Conservation (phyloP, 2,888 invertebrate genomes). For the Sesamia inferens region DNA sequence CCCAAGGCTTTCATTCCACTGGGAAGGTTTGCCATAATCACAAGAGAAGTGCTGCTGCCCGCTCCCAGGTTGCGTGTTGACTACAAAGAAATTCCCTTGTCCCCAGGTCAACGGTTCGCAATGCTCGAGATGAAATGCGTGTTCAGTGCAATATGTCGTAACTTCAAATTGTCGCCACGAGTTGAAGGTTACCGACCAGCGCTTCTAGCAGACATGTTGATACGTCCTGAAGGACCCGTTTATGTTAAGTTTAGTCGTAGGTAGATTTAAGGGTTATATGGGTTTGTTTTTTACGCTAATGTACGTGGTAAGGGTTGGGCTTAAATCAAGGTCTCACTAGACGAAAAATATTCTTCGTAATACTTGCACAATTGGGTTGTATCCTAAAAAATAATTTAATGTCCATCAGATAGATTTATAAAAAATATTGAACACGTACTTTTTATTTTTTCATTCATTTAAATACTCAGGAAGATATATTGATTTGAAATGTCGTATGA, state of each 20-base stretch:
- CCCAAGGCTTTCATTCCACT: no score
- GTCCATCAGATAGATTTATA: no score
- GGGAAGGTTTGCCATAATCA: no score
- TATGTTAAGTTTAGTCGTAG: slow-evolving; percentile 72
- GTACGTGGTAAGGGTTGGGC: not conserved
- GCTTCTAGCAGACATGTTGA: slow-evolving; percentile 85
- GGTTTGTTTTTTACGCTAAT: not conserved
- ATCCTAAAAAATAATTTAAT: no score
- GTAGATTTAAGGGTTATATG: slow-evolving; percentile 10
- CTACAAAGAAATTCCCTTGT: not conserved
- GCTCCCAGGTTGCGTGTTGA: not conserved
- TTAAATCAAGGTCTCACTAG: not conserved
- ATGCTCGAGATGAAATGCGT: slow-evolving; percentile 91
- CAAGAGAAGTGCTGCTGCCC: no score
- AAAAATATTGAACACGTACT: no score
- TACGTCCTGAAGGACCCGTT: slow-evolving; percentile 82
- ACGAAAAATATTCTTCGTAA: not conserved
- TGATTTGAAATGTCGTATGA: no score
- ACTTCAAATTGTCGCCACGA: slow-evolving; percentile 87
- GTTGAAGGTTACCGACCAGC: slow-evolving; percentile 80
- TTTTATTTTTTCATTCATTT: no score
- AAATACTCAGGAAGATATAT: no score
- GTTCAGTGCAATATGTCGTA: slow-evolving; percentile 87
- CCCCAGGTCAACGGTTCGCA: slow-evolving; percentile 92
- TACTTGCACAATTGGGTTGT: slow-evolving; percentile 1